Conservation (phyloP, 1,140 invertebrate species). For the Pinna nobilis region DNA sequence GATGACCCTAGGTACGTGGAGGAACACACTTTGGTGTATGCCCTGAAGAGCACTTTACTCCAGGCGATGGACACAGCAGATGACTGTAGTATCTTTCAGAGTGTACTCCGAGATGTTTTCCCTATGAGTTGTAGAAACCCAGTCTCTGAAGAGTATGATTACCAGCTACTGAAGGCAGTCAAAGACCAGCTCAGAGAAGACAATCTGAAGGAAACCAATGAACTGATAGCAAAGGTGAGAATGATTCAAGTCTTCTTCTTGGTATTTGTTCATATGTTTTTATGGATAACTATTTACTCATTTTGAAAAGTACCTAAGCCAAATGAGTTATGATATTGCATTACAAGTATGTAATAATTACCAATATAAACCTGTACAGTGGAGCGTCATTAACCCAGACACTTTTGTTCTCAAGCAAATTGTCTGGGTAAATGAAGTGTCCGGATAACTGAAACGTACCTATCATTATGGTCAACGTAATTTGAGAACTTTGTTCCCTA, state of each 20-base stretch:
- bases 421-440: too few relatives aligned
- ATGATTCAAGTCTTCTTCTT: not conserved
- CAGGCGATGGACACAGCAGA: constrained; percentile 53
- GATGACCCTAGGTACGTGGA: constrained; percentile 36
- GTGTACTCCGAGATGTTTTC: constrained; percentile 65
- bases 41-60: constrained; percentile 54
- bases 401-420: too few relatives aligned
- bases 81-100: constrained; percentile 50
- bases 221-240: constrained; percentile 64
- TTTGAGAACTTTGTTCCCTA: too few relatives aligned
- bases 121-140: constrained; percentile 48
- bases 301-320: too few relatives aligned
- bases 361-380: too few relatives aligned
- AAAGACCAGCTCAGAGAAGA: constrained; percentile 68
- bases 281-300: too few relatives aligned
- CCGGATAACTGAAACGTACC: too few relatives aligned
- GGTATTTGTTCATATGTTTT: too few relatives aligned
- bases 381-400: too few relatives aligned
- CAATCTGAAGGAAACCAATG: constrained; percentile 55
- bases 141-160: constrained; percentile 39
- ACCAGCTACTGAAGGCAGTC: constrained; percentile 57
- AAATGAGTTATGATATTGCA: too few relatives aligned
- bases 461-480: too few relatives aligned
- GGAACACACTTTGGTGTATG: constrained; percentile 64
- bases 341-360: too few relatives aligned